Conservation (phyloP, 2,888 invertebrate genomes). For the Heliconius aoede region DNA sequence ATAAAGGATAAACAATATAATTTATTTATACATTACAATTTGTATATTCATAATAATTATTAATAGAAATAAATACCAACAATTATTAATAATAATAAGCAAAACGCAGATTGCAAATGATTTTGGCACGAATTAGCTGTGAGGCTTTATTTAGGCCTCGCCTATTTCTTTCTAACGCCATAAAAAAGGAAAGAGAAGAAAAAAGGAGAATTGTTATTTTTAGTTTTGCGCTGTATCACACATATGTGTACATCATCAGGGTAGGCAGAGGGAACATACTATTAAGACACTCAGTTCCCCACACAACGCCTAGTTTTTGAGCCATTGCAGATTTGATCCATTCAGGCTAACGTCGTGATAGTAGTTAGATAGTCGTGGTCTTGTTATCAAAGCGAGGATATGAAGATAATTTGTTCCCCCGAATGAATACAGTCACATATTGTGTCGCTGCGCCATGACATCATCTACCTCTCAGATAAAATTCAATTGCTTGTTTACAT, state of each 20-base stretch:
- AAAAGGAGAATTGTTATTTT: background rate
- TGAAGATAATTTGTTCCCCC: no score
- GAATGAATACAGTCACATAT: no score
- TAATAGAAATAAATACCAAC: conserved; percentile 36
- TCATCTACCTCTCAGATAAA: no score
- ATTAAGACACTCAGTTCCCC: background rate
- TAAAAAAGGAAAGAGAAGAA: background rate
- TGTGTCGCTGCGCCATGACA: background rate
- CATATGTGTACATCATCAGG: no score
- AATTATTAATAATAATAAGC: conserved; percentile 42
- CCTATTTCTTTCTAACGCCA: conserved; percentile 11
- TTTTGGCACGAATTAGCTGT: conserved; percentile 73
- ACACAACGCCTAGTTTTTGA: background rate
- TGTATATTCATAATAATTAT: conserved; percentile 37
- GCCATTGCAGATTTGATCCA: no score
- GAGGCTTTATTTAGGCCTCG: conserved; percentile 52
- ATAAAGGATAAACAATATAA: conserved; percentile 54
- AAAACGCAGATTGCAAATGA: conserved; percentile 66
- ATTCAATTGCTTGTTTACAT: no score
- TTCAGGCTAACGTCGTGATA: no score
- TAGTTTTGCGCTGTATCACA: no score
- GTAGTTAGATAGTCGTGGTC: no score
- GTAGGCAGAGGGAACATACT: background rate
- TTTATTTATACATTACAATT: conserved; percentile 65
- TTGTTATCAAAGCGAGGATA: background rate